Evolutionary conservation across 2,113 vertebrate genomes (phyloP).

Genomic region (Lophotis ruficrista): DNA sequence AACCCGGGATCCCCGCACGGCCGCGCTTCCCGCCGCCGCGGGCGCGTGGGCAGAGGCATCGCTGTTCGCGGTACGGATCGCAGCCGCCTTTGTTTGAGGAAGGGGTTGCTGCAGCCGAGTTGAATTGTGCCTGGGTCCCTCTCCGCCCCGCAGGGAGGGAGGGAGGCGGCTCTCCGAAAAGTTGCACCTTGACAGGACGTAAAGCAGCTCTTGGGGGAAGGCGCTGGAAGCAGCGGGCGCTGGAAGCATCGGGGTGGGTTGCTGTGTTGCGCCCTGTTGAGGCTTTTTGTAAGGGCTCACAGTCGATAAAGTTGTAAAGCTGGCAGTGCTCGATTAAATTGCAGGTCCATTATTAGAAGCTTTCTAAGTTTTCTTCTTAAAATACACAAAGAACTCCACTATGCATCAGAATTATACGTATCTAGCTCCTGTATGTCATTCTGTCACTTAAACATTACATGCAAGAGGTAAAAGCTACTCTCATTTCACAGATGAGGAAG

Average conservation of each 20-base stretch:
- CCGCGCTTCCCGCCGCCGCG: neutral
- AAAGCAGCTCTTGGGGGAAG: neutral
- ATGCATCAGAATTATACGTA: fast-evolving
- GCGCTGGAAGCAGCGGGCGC: neutral
- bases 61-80: neutral
- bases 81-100: slow-evolving; percentile 35
- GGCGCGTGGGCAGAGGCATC: neutral
- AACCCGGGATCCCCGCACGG: neutral
- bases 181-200: neutral
- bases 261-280: neutral
- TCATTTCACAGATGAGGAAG: neutral
- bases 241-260: neutral
- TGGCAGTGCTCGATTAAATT: neutral
- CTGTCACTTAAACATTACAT: neutral
- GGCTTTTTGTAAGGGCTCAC: neutral
- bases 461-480: neutral
- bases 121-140: neutral
- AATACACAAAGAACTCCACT: neutral
- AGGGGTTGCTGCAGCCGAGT: neutral
- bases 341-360: neutral
- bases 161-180: neutral
- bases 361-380: neutral
- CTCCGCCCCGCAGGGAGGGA: neutral
- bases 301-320: neutral
- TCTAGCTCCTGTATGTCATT: neutral